Evolutionary conservation across 1,140 invertebrate genomes (phyloP).

Genomic region (Aphidius gifuensis): DNA sequence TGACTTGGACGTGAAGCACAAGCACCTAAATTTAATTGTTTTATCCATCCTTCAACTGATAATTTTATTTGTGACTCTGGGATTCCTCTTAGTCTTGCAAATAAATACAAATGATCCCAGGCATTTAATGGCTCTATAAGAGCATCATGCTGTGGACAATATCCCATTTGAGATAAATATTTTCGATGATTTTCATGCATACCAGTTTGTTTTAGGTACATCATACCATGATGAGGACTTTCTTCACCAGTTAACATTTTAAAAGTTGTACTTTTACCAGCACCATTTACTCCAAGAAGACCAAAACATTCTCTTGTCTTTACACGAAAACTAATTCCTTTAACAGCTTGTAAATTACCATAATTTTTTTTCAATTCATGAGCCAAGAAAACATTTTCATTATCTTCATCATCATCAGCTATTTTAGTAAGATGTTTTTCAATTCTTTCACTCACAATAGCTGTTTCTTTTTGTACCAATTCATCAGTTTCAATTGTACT

Average conservation of each 20-base stretch:
- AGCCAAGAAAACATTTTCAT: constrained; percentile 42
- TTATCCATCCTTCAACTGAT: constrained; percentile 54
- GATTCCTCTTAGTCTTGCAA: constrained; percentile 66
- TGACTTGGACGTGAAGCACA: constrained; percentile 53
- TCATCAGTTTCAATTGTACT: constrained; percentile 36
- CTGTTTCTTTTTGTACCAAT: constrained; percentile 46
- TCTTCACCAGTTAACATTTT: constrained; percentile 76
- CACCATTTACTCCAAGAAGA: constrained; percentile 75
- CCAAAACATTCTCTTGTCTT: constrained; percentile 81
- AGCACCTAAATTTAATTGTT: constrained; percentile 49
- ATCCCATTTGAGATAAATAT: constrained; percentile 61
- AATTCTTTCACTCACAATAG: constrained; percentile 39
- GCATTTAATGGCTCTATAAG: constrained; percentile 68
- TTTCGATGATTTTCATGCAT: constrained; percentile 14
- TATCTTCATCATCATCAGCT: constrained; percentile 16
- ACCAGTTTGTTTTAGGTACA: constrained; percentile 27
- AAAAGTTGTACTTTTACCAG: constrained; percentile 89
- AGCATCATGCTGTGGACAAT: constrained; percentile 72
- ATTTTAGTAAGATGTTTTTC: constrained; percentile 26
- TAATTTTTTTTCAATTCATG: constrained; percentile 68
- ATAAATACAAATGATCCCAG: constrained; percentile 65
- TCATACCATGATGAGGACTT: constrained; percentile 54
- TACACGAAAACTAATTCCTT: constrained; percentile 68
- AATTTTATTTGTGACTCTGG: constrained; percentile 53
- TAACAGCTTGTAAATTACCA: constrained; percentile 61